A percentile compares a stretch with the other conserved stretches of the same genome.
These are phyloP conservation scores for Rhinopomastus cyanomelas DNA, from an alignment of 2,113 vertebrate genomes.

Conservation along the genomic window DNA sequence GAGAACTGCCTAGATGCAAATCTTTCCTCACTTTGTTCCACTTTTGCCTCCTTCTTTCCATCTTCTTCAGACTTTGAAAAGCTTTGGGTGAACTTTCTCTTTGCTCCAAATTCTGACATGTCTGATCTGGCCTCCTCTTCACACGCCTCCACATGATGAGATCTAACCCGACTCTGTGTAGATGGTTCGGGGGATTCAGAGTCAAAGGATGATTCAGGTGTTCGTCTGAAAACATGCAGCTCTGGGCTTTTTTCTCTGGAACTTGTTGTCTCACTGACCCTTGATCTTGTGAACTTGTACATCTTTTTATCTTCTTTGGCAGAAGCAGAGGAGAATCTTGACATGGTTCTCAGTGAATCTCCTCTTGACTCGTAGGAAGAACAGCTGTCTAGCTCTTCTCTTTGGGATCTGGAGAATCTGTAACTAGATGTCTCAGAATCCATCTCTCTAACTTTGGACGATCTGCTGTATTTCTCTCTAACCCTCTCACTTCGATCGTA, in stretches of 20 bases:
- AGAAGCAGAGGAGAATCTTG: slow-evolving; percentile 74
- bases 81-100: slow-evolving; percentile 80
- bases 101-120: slow-evolving; percentile 72
- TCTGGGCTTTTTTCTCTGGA: slow-evolving; percentile 73
- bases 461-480: slow-evolving; percentile 70
- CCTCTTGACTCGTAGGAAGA: slow-evolving; percentile 67
- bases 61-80: slow-evolving; percentile 74
- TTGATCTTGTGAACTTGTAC: slow-evolving; percentile 69
- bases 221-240: slow-evolving; percentile 49
- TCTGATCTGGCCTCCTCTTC: slow-evolving; percentile 73
- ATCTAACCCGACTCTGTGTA: slow-evolving; percentile 42
- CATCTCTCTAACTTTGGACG: slow-evolving; percentile 63
- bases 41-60: slow-evolving; percentile 69
- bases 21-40: slow-evolving; percentile 71
- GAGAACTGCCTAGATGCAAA: slow-evolving; percentile 67
- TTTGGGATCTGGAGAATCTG: slow-evolving; percentile 75
- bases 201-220: slow-evolving; percentile 52
- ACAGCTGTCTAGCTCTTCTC: slow-evolving; percentile 65
- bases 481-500: slow-evolving; percentile 61
- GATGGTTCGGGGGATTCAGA: slow-evolving; percentile 64
- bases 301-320: slow-evolving; percentile 61
- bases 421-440: slow-evolving; percentile 79
- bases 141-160: slow-evolving; percentile 49
- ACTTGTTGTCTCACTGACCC: slow-evolving; percentile 58
- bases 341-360: slow-evolving; percentile 59